These are phyloP conservation scores for Hoplostethus mediterraneus DNA, from an alignment of 2,797 vertebrate species.

Conservation along the genomic window DNA sequence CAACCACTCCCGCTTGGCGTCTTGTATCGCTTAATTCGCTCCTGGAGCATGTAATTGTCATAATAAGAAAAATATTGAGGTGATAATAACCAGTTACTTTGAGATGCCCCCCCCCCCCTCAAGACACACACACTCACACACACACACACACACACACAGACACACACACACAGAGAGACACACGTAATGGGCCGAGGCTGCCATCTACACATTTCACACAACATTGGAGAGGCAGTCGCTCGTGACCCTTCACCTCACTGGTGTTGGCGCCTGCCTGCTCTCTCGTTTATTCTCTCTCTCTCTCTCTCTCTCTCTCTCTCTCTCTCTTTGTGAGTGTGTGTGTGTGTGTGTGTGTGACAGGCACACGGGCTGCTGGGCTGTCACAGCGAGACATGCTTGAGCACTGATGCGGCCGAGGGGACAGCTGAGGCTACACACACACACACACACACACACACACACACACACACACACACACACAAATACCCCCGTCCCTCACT, in stretches of 20 bases:
- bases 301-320: slow-evolving; percentile 10
- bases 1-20: slow-evolving; percentile 86
- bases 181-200: slow-evolving; percentile 66
- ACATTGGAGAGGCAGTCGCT: slow-evolving; percentile 80
- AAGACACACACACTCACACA: slow-evolving; percentile 23
- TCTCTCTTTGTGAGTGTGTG: slow-evolving; percentile 48
- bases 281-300: slow-evolving; percentile 36
- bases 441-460: slow-evolving; percentile 20
- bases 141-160: slow-evolving; percentile 27
- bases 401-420: slow-evolving; percentile 74
- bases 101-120: slow-evolving; percentile 72
- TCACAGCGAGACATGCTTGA: slow-evolving; percentile 78
- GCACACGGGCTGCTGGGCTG: slow-evolving; percentile 68
- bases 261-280: slow-evolving; percentile 65
- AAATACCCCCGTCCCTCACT: slow-evolving; percentile 44
- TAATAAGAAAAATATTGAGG: slow-evolving; percentile 91
- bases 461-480: slow-evolving; percentile 24
- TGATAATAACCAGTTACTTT: slow-evolving; percentile 89
- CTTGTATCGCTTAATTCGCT: slow-evolving; percentile 88
- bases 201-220: slow-evolving; percentile 81
- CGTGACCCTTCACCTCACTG: slow-evolving; percentile 79
- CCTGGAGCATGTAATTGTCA: slow-evolving; percentile 90
- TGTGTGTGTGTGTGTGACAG: slow-evolving; percentile 52
- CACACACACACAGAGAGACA: slow-evolving; percentile 29
- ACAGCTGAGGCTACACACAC: slow-evolving; percentile 67